phyloP scores from a whole-genome alignment of 2,888 invertebrate genomes.

The Archaeoteleia sp. region DNA sequence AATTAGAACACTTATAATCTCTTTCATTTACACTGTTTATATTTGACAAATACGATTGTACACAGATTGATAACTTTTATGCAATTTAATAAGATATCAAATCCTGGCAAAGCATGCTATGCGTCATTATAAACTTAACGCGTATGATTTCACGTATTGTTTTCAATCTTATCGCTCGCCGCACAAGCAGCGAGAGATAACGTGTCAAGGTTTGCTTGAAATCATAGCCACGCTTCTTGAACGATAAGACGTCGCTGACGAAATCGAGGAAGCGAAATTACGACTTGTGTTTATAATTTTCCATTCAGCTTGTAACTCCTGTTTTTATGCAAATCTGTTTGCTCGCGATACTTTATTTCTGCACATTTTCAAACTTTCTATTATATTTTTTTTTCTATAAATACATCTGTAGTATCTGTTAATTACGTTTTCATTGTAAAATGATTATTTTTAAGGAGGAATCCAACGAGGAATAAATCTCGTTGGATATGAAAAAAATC shows the following conservation, averaged over 20 bases:
- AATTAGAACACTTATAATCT: too few relatives aligned
- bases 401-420: too few relatives aligned
- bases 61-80: background rate
- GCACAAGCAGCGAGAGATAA: conserved; percentile 11
- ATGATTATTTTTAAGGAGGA: too few relatives aligned
- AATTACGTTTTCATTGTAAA: too few relatives aligned
- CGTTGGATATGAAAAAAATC: too few relatives aligned
- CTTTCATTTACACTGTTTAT: too few relatives aligned
- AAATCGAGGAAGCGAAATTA: conserved; percentile 15
- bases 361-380: too few relatives aligned
- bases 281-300: background rate
- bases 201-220: conserved; percentile 6
- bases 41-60: background rate
- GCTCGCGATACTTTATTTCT: conserved; percentile 2
- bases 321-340: conserved; percentile 3
- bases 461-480: too few relatives aligned
- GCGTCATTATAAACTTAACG: background rate
- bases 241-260: conserved; percentile 15
- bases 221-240: conserved; percentile 1
- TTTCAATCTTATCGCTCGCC: too few relatives aligned
- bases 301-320: background rate
- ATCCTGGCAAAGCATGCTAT: background rate
- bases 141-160: background rate
- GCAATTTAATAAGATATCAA: background rate
- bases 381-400: too few relatives aligned